These are phyloP conservation scores for Heteromormyrus szaboi DNA, from an alignment of 2,797 vertebrate genomes.

Conservation along the genomic window DNA sequence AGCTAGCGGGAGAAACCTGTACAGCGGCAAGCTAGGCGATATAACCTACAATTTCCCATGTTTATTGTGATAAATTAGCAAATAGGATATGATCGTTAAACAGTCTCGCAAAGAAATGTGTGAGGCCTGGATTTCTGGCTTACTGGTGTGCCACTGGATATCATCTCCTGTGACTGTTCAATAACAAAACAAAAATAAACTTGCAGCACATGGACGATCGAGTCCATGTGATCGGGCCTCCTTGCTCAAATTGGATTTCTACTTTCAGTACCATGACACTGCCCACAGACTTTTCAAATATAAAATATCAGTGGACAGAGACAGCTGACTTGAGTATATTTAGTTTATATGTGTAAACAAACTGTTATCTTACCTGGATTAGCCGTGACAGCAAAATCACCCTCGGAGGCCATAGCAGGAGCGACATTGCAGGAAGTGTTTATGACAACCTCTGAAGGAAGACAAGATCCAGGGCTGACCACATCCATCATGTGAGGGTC, in stretches of 20 bases:
- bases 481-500: neutral
- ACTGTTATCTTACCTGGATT: neutral
- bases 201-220: neutral
- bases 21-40: neutral
- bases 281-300: constrained; percentile 2
- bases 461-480: neutral
- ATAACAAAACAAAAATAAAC: constrained; percentile 4
- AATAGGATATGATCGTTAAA: neutral
- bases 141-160: neutral
- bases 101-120: neutral
- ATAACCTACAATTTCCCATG: neutral
- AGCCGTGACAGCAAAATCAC: neutral
- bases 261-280: neutral
- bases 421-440: neutral
- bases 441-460: neutral
- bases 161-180: neutral
- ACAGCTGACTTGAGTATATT: neutral
- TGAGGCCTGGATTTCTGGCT: neutral
- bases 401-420: neutral
- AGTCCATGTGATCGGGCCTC: neutral
- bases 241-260: neutral
- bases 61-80: neutral
- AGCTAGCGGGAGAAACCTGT: neutral
- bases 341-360: constrained; percentile 8
- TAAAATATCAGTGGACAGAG: neutral